These are phyloP conservation scores for Urocynchramus pylzowi DNA, from an alignment of 2,113 vertebrate species.

Conservation along the genomic window DNA sequence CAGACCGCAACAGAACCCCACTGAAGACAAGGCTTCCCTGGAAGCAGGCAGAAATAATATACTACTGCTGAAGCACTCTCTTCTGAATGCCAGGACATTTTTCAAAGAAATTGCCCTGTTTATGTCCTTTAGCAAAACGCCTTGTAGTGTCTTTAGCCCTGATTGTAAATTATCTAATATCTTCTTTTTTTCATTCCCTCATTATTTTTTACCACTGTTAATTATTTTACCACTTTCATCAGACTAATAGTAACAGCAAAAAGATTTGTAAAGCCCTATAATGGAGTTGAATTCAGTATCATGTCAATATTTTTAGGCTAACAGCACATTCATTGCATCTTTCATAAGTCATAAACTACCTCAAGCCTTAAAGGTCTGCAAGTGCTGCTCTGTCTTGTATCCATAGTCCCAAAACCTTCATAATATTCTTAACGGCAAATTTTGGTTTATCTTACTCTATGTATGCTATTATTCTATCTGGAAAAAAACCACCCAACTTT, in stretches of 20 bases:
- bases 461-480: background rate
- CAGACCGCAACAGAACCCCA: background rate
- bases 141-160: background rate
- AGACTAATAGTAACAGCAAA: background rate
- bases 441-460: background rate
- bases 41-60: background rate
- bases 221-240: background rate
- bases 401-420: background rate
- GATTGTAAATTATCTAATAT: background rate
- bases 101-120: background rate
- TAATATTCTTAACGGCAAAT: background rate
- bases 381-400: background rate
- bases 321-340: background rate
- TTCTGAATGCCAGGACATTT: background rate
- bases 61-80: background rate
- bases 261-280: background rate
- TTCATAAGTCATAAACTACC: background rate
- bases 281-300: background rate
- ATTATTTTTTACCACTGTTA: background rate
- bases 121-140: background rate
- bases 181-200: background rate
- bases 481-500: rapidly evolving
- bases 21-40: background rate
- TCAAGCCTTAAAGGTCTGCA: background rate
- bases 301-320: background rate